Evolutionary conservation across 2,888 invertebrate species (phyloP), one percentile per base, ranked within the genome.

Genomic region (Brenthis hecate): DNA sequence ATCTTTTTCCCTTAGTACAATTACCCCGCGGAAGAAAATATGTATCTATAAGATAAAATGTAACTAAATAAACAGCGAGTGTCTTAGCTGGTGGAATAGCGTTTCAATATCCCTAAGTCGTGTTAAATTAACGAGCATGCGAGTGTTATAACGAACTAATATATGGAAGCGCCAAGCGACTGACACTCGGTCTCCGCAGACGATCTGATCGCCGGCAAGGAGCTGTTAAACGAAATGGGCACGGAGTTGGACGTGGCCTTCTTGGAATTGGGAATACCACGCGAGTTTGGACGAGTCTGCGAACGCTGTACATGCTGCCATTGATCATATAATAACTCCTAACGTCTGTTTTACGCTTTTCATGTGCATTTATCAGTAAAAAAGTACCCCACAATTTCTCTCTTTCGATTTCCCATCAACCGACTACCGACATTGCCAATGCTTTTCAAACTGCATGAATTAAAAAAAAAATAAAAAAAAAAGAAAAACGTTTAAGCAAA

Each of bases 221-320:
- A 98, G 94, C 95, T 96, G 91, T 98, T 96, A 95, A 97, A 97
- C 93, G 95, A 96, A 87, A 96, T 98, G 89, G 97, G 97, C 80
- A 98, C 97, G 87, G 98, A 98, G 91, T 94, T 98, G 94, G 98
- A 98, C 94, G 94, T 94, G 86, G 97, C 98, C 80, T 98, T 98
- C 94, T 94, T 95, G 85, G 96, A 97, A 89, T 88, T 92, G 71
- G 89, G 87, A 32, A 78, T 92, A 78, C 84, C 84, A 75, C 65
- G 70, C 81, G 69, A 74, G 78, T 28, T 70, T 72, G 69, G 75
- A 23, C 83, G 85, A 74, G 71, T 75, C 75, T 91, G 91, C 86
- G 85, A 86, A 43, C 87, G 89, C 74, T 91, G 90, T 86, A 86
- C 89, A 32, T 89, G 91, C 87, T 92, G 90, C 85, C 91, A 92